These are phyloP conservation scores for Hemaris fuciformis DNA, from an alignment of 2,888 invertebrate genomes.

Conservation along the genomic window DNA sequence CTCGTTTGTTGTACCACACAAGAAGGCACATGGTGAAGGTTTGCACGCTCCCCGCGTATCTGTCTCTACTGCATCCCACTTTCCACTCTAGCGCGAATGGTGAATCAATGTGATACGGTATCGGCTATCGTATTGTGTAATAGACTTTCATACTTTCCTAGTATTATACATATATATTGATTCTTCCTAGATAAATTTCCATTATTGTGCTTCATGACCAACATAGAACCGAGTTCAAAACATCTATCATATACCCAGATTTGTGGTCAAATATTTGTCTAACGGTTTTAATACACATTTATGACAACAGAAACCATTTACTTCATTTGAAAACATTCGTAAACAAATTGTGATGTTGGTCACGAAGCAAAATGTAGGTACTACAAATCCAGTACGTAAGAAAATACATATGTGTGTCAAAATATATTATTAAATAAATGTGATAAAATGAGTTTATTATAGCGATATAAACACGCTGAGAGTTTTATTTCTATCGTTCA, in stretches of 20 bases:
- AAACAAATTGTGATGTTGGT: slow-evolving; percentile 45
- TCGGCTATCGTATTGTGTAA: slow-evolving; percentile 59
- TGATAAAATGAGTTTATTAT: slow-evolving; percentile 81
- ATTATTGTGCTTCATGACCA: slow-evolving; percentile 51
- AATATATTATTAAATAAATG: slow-evolving; percentile 81
- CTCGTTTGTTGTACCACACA: background rate
- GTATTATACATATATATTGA: slow-evolving; percentile 42
- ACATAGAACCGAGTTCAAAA: slow-evolving; percentile 33
- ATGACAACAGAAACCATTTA: background rate
- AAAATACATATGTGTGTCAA: slow-evolving; percentile 74
- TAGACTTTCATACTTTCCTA: slow-evolving; percentile 46
- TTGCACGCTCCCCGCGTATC: slow-evolving; percentile 3
- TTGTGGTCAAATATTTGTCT: background rate
- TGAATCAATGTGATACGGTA: slow-evolving; percentile 53
- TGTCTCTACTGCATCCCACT: slow-evolving; percentile 7
- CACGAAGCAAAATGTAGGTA: slow-evolving; percentile 52
- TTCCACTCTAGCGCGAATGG: slow-evolving; percentile 29
- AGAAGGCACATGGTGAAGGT: background rate
- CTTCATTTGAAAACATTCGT: background rate
- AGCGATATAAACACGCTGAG: slow-evolving; percentile 61
- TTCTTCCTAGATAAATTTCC: slow-evolving; percentile 58
- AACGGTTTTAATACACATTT: background rate
- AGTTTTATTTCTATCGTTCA: slow-evolving; percentile 26
- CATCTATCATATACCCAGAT: slow-evolving; percentile 8
- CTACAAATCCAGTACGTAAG: slow-evolving; percentile 73